Base-by-base conservation (phyloP, 2,888 invertebrate species). In the Parthenolecanium corni region DNA sequence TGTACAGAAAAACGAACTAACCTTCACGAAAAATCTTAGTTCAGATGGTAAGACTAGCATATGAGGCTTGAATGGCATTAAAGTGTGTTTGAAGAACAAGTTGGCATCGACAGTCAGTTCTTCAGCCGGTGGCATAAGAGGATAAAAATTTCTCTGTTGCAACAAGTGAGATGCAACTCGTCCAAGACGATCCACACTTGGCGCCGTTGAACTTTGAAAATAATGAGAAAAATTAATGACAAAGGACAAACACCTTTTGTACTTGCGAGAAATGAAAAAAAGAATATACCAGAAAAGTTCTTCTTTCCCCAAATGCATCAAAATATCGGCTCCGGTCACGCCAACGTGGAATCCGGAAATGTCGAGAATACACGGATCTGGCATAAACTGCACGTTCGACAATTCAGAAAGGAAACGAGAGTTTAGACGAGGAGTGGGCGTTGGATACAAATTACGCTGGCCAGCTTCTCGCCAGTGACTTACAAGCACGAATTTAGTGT, bases 41-140 rank as follows among this genome's bases (percentile, higher is more conserved):
- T 86, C 86, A 3, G 93, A 92, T 0, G 94, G 93, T 68, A 90
- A 73, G 64, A 94, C 74, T 16, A 95, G 76, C 52, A 94, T 70
- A 72, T 95, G 90, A 4, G 94, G 95, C 61, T 84, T 80, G 64
- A 77, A 74, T 11, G 83, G 76, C 67, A 95, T 77, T 64, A 80
- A 79, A n/a, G 83, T 85, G 74, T 83, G 81, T 69, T 81, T 79
- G 49, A 82, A 80, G 76, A 86, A 84, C 65, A 87, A 77, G 66
- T 80, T 79, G 16, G 82, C 80, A 74, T 93, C 91, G 9, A 86
- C 71, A 67, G 80, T 78, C 53, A 85, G 73, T 63, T 82, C 82
- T 66, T 78, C 77, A 52, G 80, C 75, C 12, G 86, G 80, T 62
- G 91, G 90, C 74, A 84, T 84, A 62, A 92, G 74, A 1, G 94